A percentile compares a stretch with the other conserved stretches of the same genome.
Evolutionary conservation across 2,113 vertebrate genomes (phyloP).

Genomic region (Myocastor coypus): DNA sequence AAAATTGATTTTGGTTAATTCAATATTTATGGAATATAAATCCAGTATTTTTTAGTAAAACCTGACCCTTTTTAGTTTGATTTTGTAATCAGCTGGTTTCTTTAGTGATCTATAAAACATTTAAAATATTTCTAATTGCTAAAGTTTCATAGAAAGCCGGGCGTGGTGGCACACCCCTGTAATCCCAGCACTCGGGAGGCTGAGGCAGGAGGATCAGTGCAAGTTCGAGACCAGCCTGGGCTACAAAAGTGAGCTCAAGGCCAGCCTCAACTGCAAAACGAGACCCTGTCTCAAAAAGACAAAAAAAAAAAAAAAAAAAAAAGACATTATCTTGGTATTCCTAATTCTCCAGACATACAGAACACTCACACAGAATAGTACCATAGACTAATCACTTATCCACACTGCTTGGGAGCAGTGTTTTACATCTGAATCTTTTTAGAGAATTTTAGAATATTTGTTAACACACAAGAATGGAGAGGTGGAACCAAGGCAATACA

Average conservation of each 20-base stretch:
- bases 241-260: too few species aligned
- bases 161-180: too few species aligned
- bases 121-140: background rate
- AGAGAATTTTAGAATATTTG: background rate
- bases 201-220: too few species aligned
- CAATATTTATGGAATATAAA: slow-evolving; percentile 52
- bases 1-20: slow-evolving; percentile 38
- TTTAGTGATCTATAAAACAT: slow-evolving; percentile 55
- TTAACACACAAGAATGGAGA: background rate
- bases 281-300: too few species aligned
- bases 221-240: too few species aligned
- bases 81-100: slow-evolving; percentile 34
- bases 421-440: background rate
- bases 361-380: background rate
- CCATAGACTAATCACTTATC: background rate
- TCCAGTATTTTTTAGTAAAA: background rate
- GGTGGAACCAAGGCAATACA: background rate
- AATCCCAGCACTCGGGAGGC: too few species aligned
- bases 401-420: background rate
- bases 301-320: too few species aligned
- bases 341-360: background rate
- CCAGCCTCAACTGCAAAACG: too few species aligned
- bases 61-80: slow-evolving; percentile 26
- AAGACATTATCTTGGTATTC: slow-evolving; percentile 20
- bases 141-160: slow-evolving; percentile 53